Evolutionary conservation across 2,113 vertebrate genomes (phyloP), one percentile per base, ranked within the genome.

Genomic region (Boleophthalmus pectinirostris): DNA sequence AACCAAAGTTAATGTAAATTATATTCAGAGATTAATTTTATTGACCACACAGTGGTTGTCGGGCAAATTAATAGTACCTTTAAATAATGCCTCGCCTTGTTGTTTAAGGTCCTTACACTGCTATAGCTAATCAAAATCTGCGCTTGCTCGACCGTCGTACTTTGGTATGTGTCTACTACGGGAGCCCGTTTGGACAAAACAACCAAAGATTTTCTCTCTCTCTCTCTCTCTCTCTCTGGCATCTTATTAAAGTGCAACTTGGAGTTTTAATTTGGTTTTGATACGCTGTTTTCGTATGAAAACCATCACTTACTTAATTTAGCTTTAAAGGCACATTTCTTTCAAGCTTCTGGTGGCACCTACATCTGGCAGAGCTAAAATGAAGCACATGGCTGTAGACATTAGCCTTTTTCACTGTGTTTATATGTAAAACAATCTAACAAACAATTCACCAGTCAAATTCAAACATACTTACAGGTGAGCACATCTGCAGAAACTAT

Each of bases 261-360:
- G 66, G 25, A 35, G 72, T 61, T 8, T 93, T 93, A 92, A 91
- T 92, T 93, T 88, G 82, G 78, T 76, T 90, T 79, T 87, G 81
- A 76, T 70, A 87, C 82, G 82, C 80, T 74, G 74, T 78, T 79
- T 79, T 70, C 29, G 79, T 80, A 79, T 79, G 83, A 84, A 90
- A 89, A 89, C 87, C 72, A 86, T 84, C 10, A 21, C 8, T 54
- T 21, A 51, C 16, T 18, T 20, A 66, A 11, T 33, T 66, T 61
- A 66, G 73, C 82, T 43, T 78, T 82, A 64, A 71, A 79, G 61
- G 68, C 70, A 75, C 78, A 47, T 14, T 0, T 46, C 75, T 81
- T 61, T 82, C 25, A 65, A 72, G 64, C 69, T 72, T 57, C 73
- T 72, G 66, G 78, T 79, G 72, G 63, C 73, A 68, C 71, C 47